Conservation (phyloP, 2,888 invertebrate genomes). For the Leucoptera coffeella region DNA sequence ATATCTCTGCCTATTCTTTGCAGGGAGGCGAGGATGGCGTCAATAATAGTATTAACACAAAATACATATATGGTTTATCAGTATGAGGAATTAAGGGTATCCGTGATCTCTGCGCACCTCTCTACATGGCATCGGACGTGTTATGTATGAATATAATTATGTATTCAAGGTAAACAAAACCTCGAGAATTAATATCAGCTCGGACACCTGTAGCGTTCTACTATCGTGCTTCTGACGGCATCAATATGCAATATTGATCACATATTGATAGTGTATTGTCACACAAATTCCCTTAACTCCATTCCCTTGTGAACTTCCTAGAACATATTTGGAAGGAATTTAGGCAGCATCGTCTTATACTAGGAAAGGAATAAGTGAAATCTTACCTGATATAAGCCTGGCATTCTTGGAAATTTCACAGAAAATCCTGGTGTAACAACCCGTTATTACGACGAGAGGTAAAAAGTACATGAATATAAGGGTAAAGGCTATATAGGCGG, state of each 20-base stretch:
- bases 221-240: neutral
- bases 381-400: constrained; percentile 51
- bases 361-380: too few relatives aligned
- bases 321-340: too few relatives aligned
- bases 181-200: neutral
- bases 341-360: too few relatives aligned
- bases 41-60: too few relatives aligned
- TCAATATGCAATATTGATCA: neutral
- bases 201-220: neutral
- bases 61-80: too few relatives aligned
- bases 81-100: too few relatives aligned
- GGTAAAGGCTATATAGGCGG: constrained; percentile 66
- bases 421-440: constrained; percentile 67
- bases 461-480: constrained; percentile 68
- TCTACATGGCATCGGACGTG: too few relatives aligned
- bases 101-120: too few relatives aligned
- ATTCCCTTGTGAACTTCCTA: too few relatives aligned
- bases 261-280: neutral
- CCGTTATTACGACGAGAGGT: constrained; percentile 64
- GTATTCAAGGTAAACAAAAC: too few relatives aligned
- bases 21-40: neutral
- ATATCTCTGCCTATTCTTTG: too few relatives aligned
- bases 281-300: neutral
- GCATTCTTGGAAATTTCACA: constrained; percentile 66
- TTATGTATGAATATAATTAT: too few relatives aligned